These are phyloP conservation scores for Bradysia coprophila DNA, from an alignment of 1,140 invertebrate species.

Conservation along the genomic window DNA sequence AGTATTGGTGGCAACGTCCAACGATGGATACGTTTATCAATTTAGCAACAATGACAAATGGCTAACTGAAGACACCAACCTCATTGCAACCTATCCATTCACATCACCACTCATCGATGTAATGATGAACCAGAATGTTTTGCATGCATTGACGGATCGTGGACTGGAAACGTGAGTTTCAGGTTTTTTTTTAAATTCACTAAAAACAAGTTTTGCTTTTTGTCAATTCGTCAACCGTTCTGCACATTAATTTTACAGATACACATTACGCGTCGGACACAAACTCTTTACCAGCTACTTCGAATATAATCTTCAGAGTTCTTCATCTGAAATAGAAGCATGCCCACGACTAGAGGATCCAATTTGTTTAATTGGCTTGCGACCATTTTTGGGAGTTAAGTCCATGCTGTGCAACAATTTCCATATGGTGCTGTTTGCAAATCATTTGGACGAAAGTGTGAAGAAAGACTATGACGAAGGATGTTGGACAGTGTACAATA, in stretches of 20 bases:
- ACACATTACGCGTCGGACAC: conserved; percentile 46
- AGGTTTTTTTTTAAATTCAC: too few relatives aligned
- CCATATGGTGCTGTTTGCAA: conserved; percentile 43
- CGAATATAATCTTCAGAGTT: conserved; percentile 17
- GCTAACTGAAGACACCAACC: conserved; percentile 22
- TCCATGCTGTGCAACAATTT: conserved; percentile 37
- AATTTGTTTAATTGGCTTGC: conserved; percentile 49
- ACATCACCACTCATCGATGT: conserved; percentile 47
- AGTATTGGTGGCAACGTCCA: conserved; percentile 1
- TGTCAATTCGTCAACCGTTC: too few relatives aligned
- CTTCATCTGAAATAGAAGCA: conserved; percentile 13
- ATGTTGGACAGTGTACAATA: not conserved
- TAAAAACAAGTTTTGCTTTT: too few relatives aligned
- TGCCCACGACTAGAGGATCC: conserved; percentile 36
- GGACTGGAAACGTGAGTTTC: conserved; percentile 66
- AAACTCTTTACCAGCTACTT: conserved; percentile 25
- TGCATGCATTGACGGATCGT: conserved; percentile 57
- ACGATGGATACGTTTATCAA: conserved; percentile 4
- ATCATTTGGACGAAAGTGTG: conserved; percentile 9
- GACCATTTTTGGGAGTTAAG: conserved; percentile 53
- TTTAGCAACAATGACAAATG: conserved; percentile 10
- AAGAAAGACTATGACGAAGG: not conserved
- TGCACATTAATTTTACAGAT: too few relatives aligned
- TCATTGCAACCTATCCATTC: conserved; percentile 36
- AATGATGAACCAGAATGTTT: conserved; percentile 41